phyloP scores from a whole-genome alignment of 1,140 invertebrate genomes.

The Psix sp. region DNA sequence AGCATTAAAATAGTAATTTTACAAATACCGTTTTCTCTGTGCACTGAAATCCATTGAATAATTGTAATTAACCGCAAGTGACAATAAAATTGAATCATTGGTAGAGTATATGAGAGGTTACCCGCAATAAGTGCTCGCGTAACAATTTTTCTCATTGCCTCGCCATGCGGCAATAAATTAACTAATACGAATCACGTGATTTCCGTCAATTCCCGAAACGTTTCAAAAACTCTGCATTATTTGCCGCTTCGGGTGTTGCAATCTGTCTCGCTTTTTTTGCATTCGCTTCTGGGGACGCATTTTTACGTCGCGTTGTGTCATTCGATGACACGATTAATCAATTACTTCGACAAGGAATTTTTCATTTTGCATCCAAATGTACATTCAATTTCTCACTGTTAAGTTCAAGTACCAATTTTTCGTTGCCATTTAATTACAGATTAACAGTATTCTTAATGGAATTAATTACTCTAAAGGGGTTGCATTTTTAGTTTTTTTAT shows the following conservation, averaged over 20 bases:
- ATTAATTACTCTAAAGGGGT: no score
- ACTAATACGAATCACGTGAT: slow-evolving; percentile 32
- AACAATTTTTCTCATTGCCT: slow-evolving; percentile 39
- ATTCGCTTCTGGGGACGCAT: slow-evolving; percentile 28
- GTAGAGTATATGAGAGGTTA: slow-evolving; percentile 1
- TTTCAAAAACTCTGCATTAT: slow-evolving; percentile 35
- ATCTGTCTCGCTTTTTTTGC: slow-evolving; percentile 36
- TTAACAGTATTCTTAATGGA: slow-evolving; percentile 41
- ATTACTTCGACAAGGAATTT: slow-evolving; percentile 41
- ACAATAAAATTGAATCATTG: slow-evolving; percentile 16
- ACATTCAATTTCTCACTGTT: slow-evolving; percentile 38
- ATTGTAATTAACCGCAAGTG: slow-evolving; percentile 6
- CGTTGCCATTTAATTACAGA: slow-evolving; percentile 24
- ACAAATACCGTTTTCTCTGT: no score
- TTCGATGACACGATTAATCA: slow-evolving; percentile 53
- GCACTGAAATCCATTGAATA: no score
- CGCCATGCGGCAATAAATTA: slow-evolving; percentile 28
- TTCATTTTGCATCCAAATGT: slow-evolving; percentile 42
- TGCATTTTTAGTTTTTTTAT: no score
- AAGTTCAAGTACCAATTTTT: slow-evolving; percentile 44
- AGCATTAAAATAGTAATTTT: no score
- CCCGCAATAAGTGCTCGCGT: slow-evolving; percentile 3
- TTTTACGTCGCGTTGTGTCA: slow-evolving; percentile 34
- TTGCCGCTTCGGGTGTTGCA: slow-evolving; percentile 25
- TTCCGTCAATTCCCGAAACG: slow-evolving; percentile 41